A percentile compares a stretch with the other conserved stretches of the same genome.
Evolutionary conservation across 2,797 vertebrate genomes (phyloP).

Genomic region (Silurus lanzhouensis): DNA sequence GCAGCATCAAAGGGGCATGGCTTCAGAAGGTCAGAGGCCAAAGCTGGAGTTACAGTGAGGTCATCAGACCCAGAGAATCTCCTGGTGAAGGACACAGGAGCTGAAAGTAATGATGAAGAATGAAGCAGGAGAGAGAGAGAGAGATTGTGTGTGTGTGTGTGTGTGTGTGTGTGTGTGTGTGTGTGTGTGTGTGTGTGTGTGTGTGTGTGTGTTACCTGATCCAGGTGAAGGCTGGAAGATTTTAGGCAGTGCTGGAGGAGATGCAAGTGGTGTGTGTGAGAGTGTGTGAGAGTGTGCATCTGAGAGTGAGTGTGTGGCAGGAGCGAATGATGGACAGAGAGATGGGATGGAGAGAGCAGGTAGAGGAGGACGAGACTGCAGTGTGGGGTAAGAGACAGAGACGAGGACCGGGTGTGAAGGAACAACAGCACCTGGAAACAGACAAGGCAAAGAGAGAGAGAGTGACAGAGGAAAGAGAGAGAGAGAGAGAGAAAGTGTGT

Average conservation of each 20-base stretch:
- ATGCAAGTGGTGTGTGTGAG: slow-evolving; percentile 49
- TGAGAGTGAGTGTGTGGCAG: slow-evolving; percentile 20
- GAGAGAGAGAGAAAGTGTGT: neutral
- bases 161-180: neutral
- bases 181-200: neutral
- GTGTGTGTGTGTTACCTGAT: slow-evolving; percentile 68
- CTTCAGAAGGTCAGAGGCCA: slow-evolving; percentile 60
- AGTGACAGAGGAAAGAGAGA: neutral
- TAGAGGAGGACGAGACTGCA: slow-evolving; percentile 68
- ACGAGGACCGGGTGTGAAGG: neutral
- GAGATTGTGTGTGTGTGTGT: neutral
- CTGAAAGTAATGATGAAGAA: slow-evolving; percentile 52
- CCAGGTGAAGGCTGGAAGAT: slow-evolving; percentile 73
- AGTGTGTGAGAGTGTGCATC: slow-evolving; percentile 45
- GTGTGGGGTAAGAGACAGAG: slow-evolving; percentile 47
- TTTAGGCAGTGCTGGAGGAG: slow-evolving; percentile 75
- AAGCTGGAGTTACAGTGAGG: slow-evolving; percentile 23
- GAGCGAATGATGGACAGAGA: slow-evolving; percentile 5
- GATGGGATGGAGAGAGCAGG: slow-evolving; percentile 56
- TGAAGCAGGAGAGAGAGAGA: neutral
- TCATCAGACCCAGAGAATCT: slow-evolving; percentile 56
- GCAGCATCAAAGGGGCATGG: slow-evolving; percentile 22
- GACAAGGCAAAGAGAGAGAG: neutral
- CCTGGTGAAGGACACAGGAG: slow-evolving; percentile 61
- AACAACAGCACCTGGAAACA: slow-evolving; percentile 5